These are phyloP conservation scores for Beris chalybata DNA, from an alignment of 2,888 invertebrate species.

Conservation along the genomic window DNA sequence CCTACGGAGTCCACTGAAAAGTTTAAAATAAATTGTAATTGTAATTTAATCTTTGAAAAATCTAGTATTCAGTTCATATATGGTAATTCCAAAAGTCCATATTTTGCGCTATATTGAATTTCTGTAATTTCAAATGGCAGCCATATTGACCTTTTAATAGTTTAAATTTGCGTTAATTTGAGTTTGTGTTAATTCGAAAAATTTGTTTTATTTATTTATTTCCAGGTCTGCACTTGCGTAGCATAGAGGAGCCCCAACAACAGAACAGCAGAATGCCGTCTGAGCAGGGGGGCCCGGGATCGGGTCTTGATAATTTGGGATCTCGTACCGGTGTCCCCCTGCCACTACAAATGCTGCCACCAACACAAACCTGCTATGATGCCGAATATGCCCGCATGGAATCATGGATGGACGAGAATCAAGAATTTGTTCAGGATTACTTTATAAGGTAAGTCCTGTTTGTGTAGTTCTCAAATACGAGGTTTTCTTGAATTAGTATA, in stretches of 20 bases:
- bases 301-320: constrained; percentile 64
- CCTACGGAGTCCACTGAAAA: too few species aligned
- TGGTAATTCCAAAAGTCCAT: too few species aligned
- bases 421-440: constrained; percentile 93
- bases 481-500: too few species aligned
- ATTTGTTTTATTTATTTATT: constrained; percentile 49
- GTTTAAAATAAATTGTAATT: too few species aligned
- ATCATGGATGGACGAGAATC: constrained; percentile 96
- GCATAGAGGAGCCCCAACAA: constrained; percentile 75
- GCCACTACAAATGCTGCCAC: constrained; percentile 49
- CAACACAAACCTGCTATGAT: constrained; percentile 65
- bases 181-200: too few species aligned
- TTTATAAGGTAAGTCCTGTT: constrained; percentile 72
- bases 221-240: constrained; percentile 82
- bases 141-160: too few species aligned
- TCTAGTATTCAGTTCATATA: too few species aligned
- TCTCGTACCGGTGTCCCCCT: constrained; percentile 58
- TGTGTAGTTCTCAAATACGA: too few species aligned
- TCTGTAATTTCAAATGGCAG: too few species aligned
- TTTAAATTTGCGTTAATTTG: too few species aligned
- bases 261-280: constrained; percentile 60
- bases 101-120: too few species aligned
- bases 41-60: too few species aligned
- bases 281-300: constrained; percentile 66
- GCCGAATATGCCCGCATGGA: constrained; percentile 88